Percentiles rank a stretch among this genome's conserved stretches.
Evolutionary conservation across 2,888 invertebrate species (phyloP).

Genomic region (Synanthedon formicaeformis): DNA sequence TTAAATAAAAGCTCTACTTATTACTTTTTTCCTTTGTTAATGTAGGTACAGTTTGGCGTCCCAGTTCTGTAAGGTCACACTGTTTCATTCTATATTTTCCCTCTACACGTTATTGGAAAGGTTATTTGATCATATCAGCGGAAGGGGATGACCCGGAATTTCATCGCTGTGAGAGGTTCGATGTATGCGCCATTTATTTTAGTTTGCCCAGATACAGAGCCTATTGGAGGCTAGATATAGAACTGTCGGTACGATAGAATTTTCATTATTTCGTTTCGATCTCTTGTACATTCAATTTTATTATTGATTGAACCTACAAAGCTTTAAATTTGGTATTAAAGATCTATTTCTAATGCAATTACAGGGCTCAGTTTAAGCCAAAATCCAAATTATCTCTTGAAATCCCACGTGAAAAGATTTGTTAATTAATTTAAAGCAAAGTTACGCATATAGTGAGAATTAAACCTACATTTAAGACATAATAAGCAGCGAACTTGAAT

Average conservation of each 20-base stretch:
- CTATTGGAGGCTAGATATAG: too few species aligned
- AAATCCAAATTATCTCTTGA: background rate
- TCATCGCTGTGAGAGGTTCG: slow-evolving; percentile 52
- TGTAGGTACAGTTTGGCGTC: background rate
- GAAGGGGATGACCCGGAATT: slow-evolving; percentile 45
- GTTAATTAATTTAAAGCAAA: background rate
- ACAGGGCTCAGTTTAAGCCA: background rate
- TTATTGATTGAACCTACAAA: too few species aligned
- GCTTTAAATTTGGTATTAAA: background rate
- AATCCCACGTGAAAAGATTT: background rate
- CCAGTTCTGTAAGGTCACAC: background rate
- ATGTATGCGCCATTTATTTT: slow-evolving; percentile 57
- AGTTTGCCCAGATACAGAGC: slow-evolving; percentile 23
- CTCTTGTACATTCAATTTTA: too few species aligned
- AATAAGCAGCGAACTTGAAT: background rate
- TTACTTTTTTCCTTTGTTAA: background rate
- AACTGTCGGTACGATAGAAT: too few species aligned
- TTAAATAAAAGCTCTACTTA: background rate
- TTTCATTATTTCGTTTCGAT: too few species aligned
- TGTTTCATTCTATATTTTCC: background rate
- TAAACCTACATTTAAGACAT: background rate
- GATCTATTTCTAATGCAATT: background rate
- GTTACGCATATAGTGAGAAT: background rate
- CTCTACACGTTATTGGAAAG: background rate
- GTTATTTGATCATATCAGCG: slow-evolving; percentile 49